Conservation (phyloP, 2,888 invertebrate species). For the Drosophila mettleri region DNA sequence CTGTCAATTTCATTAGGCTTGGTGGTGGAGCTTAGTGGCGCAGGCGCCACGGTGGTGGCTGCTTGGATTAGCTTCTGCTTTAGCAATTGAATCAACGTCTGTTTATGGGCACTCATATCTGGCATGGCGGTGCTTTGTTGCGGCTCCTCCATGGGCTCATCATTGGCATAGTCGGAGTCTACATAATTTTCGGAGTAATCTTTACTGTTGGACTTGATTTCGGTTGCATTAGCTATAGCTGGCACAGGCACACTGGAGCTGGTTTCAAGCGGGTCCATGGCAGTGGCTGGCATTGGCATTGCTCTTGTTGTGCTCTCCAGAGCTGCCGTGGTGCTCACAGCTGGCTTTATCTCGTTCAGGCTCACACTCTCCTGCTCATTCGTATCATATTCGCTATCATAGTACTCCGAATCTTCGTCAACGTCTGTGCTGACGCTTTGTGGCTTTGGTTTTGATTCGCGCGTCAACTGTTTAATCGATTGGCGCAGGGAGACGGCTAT, state of each 20-base stretch:
- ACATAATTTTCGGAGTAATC: constrained; percentile 47
- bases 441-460: neutral
- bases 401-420: constrained; percentile 52
- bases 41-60: neutral
- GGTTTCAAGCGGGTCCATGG: constrained; percentile 31
- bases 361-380: constrained; percentile 42
- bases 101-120: constrained; percentile 39
- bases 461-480: constrained; percentile 57
- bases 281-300: neutral
- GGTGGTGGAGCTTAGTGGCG: constrained; percentile 5
- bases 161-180: constrained; percentile 61
- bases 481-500: constrained; percentile 56
- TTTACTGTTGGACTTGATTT: neutral
- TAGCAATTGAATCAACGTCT: constrained; percentile 41
- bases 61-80: constrained; percentile 22
- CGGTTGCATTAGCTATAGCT: constrained; percentile 27
- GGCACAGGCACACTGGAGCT: constrained; percentile 36
- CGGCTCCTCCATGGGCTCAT: constrained; percentile 35
- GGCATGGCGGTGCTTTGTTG: constrained; percentile 10
- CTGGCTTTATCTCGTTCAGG: neutral
- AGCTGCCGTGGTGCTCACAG: constrained; percentile 1
- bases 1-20: constrained; percentile 26
- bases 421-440: neutral
- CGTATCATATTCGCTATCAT: constrained; percentile 48
- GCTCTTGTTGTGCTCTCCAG: constrained; percentile 5